Percentiles rank a stretch among this genome's conserved stretches.
phyloP scores from a whole-genome alignment of 2,888 invertebrate genomes.

The Trissonchulus latispiculum region DNA sequence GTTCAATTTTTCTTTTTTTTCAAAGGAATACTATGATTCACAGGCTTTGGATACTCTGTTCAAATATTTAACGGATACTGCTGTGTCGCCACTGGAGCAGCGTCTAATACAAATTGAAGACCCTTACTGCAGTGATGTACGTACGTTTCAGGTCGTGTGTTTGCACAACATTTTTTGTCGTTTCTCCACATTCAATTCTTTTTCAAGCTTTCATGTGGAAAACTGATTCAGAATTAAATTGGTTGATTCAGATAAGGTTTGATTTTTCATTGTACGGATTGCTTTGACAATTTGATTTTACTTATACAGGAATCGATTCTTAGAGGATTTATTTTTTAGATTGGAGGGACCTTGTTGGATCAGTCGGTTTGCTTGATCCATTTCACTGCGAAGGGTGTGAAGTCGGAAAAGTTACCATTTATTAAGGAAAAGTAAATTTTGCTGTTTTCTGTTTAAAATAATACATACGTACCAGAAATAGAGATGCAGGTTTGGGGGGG shows the following conservation, averaged over 20 bases:
- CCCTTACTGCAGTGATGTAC: conserved; percentile 66
- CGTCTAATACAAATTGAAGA: conserved; percentile 71
- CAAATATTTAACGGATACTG: conserved; percentile 70
- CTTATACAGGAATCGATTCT: no score
- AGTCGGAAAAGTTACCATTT: conserved; percentile 56
- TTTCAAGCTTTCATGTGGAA: conserved; percentile 25
- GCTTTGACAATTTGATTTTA: no score
- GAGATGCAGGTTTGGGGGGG: no score
- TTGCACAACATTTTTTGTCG: conserved; percentile 11
- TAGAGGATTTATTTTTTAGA: no score
- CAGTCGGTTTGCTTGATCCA: conserved; percentile 61
- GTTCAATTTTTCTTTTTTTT: no score
- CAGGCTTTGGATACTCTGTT: conserved; percentile 60
- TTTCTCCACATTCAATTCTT: conserved; percentile 14
- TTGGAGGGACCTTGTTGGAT: conserved; percentile 60
- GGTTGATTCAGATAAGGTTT: no score
- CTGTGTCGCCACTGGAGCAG: conserved; percentile 68
- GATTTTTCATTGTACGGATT: no score
- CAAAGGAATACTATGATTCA: conserved; percentile 45
- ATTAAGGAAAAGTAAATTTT: conserved; percentile 55
- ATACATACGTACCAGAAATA: no score
- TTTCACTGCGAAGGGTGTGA: conserved; percentile 65
- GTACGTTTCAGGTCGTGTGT: conserved; percentile 4
- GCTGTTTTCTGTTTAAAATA: no score
- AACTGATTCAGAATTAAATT: no score